Conservation (phyloP, 2,888 invertebrate species). For the Watsonalla binaria region DNA sequence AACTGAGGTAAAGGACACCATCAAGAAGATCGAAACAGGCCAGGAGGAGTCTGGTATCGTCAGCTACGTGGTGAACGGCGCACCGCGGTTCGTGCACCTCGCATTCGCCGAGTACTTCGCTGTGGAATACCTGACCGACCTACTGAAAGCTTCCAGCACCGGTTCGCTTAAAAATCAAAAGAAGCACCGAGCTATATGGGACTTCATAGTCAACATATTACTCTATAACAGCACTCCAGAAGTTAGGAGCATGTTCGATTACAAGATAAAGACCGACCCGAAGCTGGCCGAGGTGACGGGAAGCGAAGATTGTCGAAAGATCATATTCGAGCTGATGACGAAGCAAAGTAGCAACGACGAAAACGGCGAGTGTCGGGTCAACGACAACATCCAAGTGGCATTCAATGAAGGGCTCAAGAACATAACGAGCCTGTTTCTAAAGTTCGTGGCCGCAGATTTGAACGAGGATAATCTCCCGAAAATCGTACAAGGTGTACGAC, state of each 20-base stretch:
- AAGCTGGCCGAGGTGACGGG: slow-evolving; percentile 15
- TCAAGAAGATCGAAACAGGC: slow-evolving; percentile 25
- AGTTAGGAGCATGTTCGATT: slow-evolving; percentile 30
- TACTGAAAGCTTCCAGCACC: slow-evolving; percentile 10
- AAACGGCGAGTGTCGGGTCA: slow-evolving; percentile 1
- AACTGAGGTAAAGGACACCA: slow-evolving; percentile 21
- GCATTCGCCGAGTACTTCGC: slow-evolving; percentile 37
- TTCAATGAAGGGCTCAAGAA: slow-evolving; percentile 26
- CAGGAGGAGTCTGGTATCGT: slow-evolving; percentile 24
- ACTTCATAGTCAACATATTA: slow-evolving; percentile 27
- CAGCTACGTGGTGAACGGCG: slow-evolving; percentile 27
- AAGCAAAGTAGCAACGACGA: slow-evolving; percentile 17
- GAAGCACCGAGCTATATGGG: slow-evolving; percentile 21
- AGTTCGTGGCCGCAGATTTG: not conserved
- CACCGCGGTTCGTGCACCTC: slow-evolving; percentile 32
- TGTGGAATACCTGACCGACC: slow-evolving; percentile 23
- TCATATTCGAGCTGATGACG: slow-evolving; percentile 29
- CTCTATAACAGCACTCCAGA: slow-evolving; percentile 22
- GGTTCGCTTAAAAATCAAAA: slow-evolving; percentile 5
- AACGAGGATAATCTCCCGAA: not conserved
- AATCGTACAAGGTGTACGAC: not conserved
- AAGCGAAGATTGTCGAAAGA: slow-evolving; percentile 19
- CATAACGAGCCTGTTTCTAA: slow-evolving; percentile 21
- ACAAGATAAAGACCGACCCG: slow-evolving; percentile 32
- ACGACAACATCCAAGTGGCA: slow-evolving; percentile 20